Evolutionary conservation across 2,888 invertebrate species (phyloP).

Genomic region (Drosophila niveifrons): DNA sequence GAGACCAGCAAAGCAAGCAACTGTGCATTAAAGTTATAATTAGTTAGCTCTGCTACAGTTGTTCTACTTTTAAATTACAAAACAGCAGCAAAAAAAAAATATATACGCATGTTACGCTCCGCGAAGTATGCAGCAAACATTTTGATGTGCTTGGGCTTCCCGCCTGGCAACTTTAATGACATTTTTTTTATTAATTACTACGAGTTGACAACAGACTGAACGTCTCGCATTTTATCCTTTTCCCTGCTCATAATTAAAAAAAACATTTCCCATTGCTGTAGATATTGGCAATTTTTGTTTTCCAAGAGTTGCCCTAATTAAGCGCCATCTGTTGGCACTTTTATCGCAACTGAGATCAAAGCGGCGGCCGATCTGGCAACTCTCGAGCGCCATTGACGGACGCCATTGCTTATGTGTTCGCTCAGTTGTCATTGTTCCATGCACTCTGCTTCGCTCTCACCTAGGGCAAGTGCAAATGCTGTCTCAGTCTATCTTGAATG

Average conservation of each 20-base stretch:
- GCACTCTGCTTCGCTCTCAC: background rate
- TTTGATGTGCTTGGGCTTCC: background rate
- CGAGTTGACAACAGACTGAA: background rate
- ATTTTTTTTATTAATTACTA: slow-evolving; percentile 22
- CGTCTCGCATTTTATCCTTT: background rate
- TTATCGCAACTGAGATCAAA: background rate
- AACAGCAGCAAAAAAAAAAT: background rate
- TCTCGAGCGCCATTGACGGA: background rate
- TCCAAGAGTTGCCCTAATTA: background rate
- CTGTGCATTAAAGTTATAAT: slow-evolving; percentile 71
- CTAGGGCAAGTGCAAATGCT: slow-evolving; percentile 8
- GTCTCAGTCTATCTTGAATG: background rate
- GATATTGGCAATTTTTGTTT: slow-evolving; percentile 6
- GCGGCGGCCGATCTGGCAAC: background rate
- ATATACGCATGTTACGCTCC: background rate
- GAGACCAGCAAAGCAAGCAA: slow-evolving; percentile 31
- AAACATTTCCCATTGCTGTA: slow-evolving; percentile 2
- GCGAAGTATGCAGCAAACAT: slow-evolving; percentile 13
- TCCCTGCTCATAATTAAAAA: slow-evolving; percentile 5
- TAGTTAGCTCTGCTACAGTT: slow-evolving; percentile 44
- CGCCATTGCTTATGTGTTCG: background rate
- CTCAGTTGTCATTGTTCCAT: background rate
- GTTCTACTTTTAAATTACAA: slow-evolving; percentile 12
- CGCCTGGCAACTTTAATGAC: slow-evolving; percentile 10
- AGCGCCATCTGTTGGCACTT: background rate